Evolutionary conservation across 2,888 invertebrate species (phyloP), one percentile per base, ranked within the genome.

Genomic region (Noctua janthe): DNA sequence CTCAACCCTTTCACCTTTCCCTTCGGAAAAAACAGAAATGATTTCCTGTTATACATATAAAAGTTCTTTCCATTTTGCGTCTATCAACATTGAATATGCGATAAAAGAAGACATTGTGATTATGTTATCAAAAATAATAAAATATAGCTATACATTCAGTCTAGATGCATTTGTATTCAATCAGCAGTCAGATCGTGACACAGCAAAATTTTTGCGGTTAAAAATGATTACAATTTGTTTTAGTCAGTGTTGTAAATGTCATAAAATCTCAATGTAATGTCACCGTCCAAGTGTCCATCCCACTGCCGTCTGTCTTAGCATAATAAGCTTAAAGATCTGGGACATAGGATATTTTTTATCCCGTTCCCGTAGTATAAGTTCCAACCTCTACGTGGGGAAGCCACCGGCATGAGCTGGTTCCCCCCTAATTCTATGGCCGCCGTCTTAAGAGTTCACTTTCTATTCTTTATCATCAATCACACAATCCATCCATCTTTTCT

Each of bases 41-140:
- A 29, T 51, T 75, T 29, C 39, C 75, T 54, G 43, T 15, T 23
- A 54, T 23, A 39, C 39, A 39, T 39, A 8, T 76, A 29, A 29
- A 51, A 64, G 1, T 11, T 35, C 35, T 79, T 23, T 15, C n/a
- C 66, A 43, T 79, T 23, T 79, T 47, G 23, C 35, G n/a, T 78
- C 23, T n/a, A 23, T 78, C 64, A 43, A 13, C 29, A 78, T 54
- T 54, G 23, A 43, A 49, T 51, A n/a, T 2, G 78, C 17, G 23
- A 77, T 76, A 77, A 77, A 77, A 20, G 35, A 35, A n/a, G 13
- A 76, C 35, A 23, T 43, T 0, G 51, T 64, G 66, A 66, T 79
- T n/a, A 66, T 29, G 79, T 43, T 77, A 78, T 79, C 64, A 66
- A 23, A 78, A 78, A 47, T 47, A 69, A 69, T 23, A 29, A 47